Evolutionary conservation across 2,797 vertebrate species (phyloP), one percentile per base, ranked within the genome.

Genomic region (Peromyscus aztecus): DNA sequence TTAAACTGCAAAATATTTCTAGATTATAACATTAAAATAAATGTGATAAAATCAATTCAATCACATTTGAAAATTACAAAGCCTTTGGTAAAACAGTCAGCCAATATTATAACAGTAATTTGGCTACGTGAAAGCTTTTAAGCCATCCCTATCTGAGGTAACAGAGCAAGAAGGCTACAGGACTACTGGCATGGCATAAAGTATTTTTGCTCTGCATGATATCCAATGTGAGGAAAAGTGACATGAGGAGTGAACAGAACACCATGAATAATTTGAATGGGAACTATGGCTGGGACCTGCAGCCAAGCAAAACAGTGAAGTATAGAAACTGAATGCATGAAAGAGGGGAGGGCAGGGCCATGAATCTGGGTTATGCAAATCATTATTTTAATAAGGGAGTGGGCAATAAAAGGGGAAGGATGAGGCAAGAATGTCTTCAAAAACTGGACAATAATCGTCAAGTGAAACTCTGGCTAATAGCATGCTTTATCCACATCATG

Each of bases 11-110:
- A 76, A 55, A 63, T 6, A 80, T 69, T 91, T 90, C 75, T 82
- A 16, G 17, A 69, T 8, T 59, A 16, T 34, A 86, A 89, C 63
- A 86, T 90, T 82, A 90, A 93, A 91, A 91, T 59, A 80, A 46
- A 78, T 57, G 43, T 29, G 10, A 65, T 65, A 80, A 73, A 83
- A 80, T 63, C 63, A 95, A 10, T 59, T 91, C 46, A 89, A 82
- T 11, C 31, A 24, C 37, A 87, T 87, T 31, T 83, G 61, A 95
- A 96, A 87, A 61, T 83, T 89, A 78, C n/a, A 93, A 93, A 86
- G 57, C 40, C 85, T 59, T n/a, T 40, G 8, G 2, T 43, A 65
- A 67, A 23, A 52, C 16, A 77, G 14, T 29, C 17, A 86, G 75
- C 29, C 65, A 69, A n/a, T 31, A 75, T 17, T 76, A 11, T 24